Base-by-base conservation (phyloP, 2,113 vertebrate species). In the Brienomyrus longianalis region DNA sequence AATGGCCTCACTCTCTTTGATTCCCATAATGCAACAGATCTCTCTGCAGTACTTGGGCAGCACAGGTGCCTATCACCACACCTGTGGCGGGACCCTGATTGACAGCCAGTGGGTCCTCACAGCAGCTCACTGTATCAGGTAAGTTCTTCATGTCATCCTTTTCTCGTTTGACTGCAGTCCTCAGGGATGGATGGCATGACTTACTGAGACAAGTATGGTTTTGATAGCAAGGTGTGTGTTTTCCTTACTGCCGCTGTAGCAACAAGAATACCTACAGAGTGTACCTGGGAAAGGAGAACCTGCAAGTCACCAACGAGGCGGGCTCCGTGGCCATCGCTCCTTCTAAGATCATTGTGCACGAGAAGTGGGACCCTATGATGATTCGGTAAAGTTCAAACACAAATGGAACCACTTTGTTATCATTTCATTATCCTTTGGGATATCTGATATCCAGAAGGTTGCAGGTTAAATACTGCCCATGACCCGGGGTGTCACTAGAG, bases 51-150 rank as follows among this genome's bases (percentile, higher is more conserved):
- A 97, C 93, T 3, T 66, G 74, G 92, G 56, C 17, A 88, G 48
- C 0, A 89, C 43, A 0, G 88, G 88, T 21, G 86, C 0, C 0
- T 98, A 95, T 95, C 59, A 94, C 50, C 98, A 98, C 92, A 98
- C 96, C 0, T 98, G 98, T 0, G 98, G 98, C 0, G 97, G 96
- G 3, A 97, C 96, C 90, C 95, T 98, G 90, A 97, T 98, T 77
- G 83, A 92, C 21, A 52, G 43, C 0, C 91, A 91, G 90, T 97
- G 96, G 92, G 97, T 98, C 86, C 92, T 98, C 92, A 99, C 98
- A 0, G 98, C 98, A 0, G 97, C 98, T 91, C 97, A 98, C 92
- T 98, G 98, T 94, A 96, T 97, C 93, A 93, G 96, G 97, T 98
- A 93, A 89, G 27, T 47, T 88, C 9, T 15, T 39, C 51, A 21